phyloP scores from a whole-genome alignment of 2,888 invertebrate genomes.

The Osmoderma eremita region DNA sequence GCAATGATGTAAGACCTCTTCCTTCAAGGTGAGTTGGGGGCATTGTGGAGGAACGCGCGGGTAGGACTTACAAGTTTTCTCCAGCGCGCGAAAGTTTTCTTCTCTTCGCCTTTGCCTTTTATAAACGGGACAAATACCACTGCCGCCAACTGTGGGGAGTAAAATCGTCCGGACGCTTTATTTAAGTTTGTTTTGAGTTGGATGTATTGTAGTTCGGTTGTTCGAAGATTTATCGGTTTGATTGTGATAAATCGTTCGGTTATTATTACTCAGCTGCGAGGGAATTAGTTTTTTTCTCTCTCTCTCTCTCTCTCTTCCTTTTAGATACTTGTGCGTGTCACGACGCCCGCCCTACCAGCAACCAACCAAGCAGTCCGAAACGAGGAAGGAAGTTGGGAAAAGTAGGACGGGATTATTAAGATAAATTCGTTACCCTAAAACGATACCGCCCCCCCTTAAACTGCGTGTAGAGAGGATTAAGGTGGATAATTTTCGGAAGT shows the following conservation, averaged over 20 bases:
- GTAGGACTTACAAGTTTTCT: conserved; percentile 10
- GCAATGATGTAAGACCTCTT: background rate
- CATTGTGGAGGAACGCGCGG: too few relatives aligned
- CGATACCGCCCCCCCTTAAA: too few relatives aligned
- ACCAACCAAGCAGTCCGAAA: too few relatives aligned
- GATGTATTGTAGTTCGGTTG: conserved; percentile 22
- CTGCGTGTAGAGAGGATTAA: too few relatives aligned
- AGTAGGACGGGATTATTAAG: conserved; percentile 6
- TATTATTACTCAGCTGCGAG: conserved; percentile 23
- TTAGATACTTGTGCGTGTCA: background rate
- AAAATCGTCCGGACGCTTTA: conserved; percentile 14
- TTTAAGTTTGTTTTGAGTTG: conserved; percentile 34
- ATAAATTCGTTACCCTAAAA: conserved; percentile 11
- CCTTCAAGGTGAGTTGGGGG: background rate
- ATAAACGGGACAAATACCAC: background rate
- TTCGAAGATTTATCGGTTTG: conserved; percentile 29
- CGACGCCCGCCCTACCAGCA: too few relatives aligned
- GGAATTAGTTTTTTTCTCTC: conserved; percentile 13
- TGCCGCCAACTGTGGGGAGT: background rate
- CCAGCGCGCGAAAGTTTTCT: conserved; percentile 5
- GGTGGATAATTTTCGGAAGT: too few relatives aligned
- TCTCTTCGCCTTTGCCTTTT: background rate
- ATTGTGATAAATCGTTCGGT: conserved; percentile 34
- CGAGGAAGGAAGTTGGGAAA: background rate
- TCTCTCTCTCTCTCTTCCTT: background rate